Conservation (phyloP, 2,888 invertebrate genomes). For the Psococerastis gibbosa region DNA sequence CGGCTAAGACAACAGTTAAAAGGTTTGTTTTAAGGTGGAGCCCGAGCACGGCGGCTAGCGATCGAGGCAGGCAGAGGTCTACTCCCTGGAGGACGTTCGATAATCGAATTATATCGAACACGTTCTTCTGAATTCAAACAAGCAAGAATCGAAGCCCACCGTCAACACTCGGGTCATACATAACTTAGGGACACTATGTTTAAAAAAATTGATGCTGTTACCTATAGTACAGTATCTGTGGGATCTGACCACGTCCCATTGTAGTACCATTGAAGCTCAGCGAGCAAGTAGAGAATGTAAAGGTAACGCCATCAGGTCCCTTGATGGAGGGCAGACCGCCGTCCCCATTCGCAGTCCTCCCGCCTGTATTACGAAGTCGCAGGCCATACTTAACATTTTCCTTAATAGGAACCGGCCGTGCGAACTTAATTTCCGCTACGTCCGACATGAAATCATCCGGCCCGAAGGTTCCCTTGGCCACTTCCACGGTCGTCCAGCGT, state of each 20-base stretch:
- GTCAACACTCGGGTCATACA: no score
- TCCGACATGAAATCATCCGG: conserved; percentile 66
- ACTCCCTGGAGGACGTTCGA: no score
- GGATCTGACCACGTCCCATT: conserved; percentile 84
- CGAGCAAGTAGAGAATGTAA: conserved; percentile 78
- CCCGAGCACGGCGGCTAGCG: no score
- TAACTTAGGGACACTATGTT: no score
- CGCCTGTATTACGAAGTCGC: conserved; percentile 72
- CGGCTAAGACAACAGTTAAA: no score
- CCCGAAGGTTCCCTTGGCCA: conserved; percentile 63
- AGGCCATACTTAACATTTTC: conserved; percentile 80
- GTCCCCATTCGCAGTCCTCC: conserved; percentile 87
- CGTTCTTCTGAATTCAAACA: no score
- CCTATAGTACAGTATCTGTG: conserved; percentile 78
- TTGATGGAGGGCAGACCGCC: conserved; percentile 73
- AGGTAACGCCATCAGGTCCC: conserved; percentile 82
- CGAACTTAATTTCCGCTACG: conserved; percentile 77
- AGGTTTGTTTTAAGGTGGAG: no score
- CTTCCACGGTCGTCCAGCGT: conserved; percentile 77
- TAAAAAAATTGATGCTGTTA: no score
- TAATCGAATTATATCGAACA: no score
- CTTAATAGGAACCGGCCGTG: conserved; percentile 69
- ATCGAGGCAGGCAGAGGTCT: no score
- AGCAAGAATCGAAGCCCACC: no score
- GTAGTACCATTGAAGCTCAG: conserved; percentile 95